A percentile compares a stretch with the other conserved stretches of the same genome.
Evolutionary conservation across 64 coral and sea anemone species (phyloP).

Genomic region (Cladopsammia gracilis): DNA sequence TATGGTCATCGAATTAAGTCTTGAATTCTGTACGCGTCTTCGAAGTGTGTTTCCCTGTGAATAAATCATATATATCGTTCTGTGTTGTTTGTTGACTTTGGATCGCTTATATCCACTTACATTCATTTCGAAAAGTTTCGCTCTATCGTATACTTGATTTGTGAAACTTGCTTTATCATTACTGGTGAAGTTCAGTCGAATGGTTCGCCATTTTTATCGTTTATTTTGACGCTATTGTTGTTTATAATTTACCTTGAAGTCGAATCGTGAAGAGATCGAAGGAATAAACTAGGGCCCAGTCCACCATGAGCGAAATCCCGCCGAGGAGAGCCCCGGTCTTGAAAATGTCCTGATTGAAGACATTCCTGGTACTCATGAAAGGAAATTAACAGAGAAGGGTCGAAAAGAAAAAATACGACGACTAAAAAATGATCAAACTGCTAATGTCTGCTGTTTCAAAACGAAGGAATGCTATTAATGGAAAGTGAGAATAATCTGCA

Average conservation of each 20-base stretch:
- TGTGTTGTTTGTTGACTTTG: too few species aligned
- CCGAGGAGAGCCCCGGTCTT: not conserved
- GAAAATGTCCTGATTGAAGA: not conserved
- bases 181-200: too few species aligned
- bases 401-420: not conserved
- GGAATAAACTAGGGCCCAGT: slow-evolving; percentile 6
- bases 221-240: too few species aligned
- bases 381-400: slow-evolving; percentile 18
- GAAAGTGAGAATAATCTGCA: slow-evolving; percentile 32
- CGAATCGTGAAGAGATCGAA: not conserved
- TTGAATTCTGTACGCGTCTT: too few species aligned
- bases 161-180: not conserved
- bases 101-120: too few species aligned
- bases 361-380: not conserved
- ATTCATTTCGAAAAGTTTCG: slow-evolving; percentile 21
- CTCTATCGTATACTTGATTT: not conserved
- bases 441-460: not conserved
- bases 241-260: too few species aligned
- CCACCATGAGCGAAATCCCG: not conserved
- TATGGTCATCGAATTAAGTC: too few species aligned
- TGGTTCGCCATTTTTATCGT: too few species aligned
- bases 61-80: too few species aligned
- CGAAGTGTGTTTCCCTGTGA: too few species aligned
- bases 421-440: slow-evolving; percentile 30
- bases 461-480: slow-evolving; percentile 16